Evolutionary conservation across 2,888 invertebrate species (phyloP).

Genomic region (Drosophila lacicola): DNA sequence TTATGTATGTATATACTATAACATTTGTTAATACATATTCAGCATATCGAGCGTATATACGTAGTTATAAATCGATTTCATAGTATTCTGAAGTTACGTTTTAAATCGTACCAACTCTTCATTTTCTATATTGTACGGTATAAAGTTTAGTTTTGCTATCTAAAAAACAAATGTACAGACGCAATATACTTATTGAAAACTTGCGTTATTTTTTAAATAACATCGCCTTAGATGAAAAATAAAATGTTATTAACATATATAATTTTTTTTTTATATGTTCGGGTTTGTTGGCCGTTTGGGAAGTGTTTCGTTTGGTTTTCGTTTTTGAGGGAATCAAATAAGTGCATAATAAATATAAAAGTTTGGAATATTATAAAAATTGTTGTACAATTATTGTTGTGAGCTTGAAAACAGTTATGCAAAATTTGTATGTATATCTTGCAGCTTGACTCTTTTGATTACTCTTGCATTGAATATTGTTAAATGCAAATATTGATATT

Average conservation of each 20-base stretch:
- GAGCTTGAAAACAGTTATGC: conserved; percentile 42
- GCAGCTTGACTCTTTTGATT: conserved; percentile 43
- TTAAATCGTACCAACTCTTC: conserved; percentile 35
- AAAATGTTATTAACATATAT: conserved; percentile 43
- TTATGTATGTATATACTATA: conserved; percentile 34
- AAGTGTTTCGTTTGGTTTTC: conserved; percentile 41
- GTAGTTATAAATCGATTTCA: conserved; percentile 55
- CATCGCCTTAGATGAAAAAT: conserved; percentile 43
- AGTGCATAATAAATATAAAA: conserved; percentile 40
- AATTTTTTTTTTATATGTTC: conserved; percentile 30
- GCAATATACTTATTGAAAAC: conserved; percentile 60
- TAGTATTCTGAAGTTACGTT: conserved; percentile 44
- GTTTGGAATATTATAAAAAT: conserved; percentile 44
- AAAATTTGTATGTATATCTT: conserved; percentile 14
- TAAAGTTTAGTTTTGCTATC: conserved; percentile 79
- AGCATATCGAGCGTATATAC: conserved; percentile 73
- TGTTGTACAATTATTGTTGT: conserved; percentile 54
- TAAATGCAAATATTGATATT: conserved; percentile 74
- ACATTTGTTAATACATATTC: conserved; percentile 66
- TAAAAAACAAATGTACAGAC: conserved; percentile 79
- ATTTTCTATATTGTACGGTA: conserved; percentile 73
- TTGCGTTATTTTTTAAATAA: conserved; percentile 74
- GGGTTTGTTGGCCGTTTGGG: conserved; percentile 69
- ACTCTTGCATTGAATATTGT: conserved; percentile 29
- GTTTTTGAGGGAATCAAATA: conserved; percentile 29